Evolutionary conservation across 1,140 invertebrate genomes (phyloP).

Genomic region (Drosophila melanica): DNA sequence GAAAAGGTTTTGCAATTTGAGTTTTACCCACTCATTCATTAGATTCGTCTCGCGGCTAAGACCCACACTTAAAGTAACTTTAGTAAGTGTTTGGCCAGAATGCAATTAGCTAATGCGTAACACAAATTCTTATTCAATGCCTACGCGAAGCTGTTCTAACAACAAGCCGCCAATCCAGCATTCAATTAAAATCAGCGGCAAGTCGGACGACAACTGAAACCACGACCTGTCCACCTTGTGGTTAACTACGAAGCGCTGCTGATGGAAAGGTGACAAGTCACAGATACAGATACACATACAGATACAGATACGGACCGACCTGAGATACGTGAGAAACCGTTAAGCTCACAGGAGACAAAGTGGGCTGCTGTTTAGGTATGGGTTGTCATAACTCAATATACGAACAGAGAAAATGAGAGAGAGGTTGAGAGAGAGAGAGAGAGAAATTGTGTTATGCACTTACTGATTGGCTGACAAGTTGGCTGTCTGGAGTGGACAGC

Average conservation of each 20-base stretch:
- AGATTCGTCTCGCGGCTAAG: constrained; percentile 47
- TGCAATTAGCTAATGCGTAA: constrained; percentile 62
- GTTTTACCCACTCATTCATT: constrained; percentile 69
- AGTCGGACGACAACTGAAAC: constrained; percentile 40
- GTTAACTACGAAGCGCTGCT: constrained; percentile 18
- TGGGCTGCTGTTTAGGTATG: constrained; percentile 13
- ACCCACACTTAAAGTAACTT: constrained; percentile 45
- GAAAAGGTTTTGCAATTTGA: constrained; percentile 59
- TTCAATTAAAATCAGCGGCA: constrained; percentile 29
- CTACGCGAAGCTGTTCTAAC: constrained; percentile 36
- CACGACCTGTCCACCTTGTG: constrained; percentile 57
- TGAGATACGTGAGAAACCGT: constrained; percentile 23
- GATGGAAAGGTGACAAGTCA: constrained; percentile 26
- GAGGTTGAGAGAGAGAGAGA: background rate
- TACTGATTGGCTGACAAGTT: constrained; percentile 12
- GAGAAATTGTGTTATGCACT: constrained; percentile 17
- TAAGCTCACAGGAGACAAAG: constrained; percentile 19
- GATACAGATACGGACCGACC: background rate
- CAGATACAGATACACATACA: constrained; percentile 7
- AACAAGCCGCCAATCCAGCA: constrained; percentile 17
- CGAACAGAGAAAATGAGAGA: background rate
- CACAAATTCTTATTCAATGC: constrained; percentile 43
- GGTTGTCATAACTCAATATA: background rate
- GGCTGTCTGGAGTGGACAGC: background rate
- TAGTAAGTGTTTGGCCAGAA: constrained; percentile 43